Evolutionary conservation across 2,113 vertebrate species (phyloP).

Genomic region (Prietella phreatophila): DNA sequence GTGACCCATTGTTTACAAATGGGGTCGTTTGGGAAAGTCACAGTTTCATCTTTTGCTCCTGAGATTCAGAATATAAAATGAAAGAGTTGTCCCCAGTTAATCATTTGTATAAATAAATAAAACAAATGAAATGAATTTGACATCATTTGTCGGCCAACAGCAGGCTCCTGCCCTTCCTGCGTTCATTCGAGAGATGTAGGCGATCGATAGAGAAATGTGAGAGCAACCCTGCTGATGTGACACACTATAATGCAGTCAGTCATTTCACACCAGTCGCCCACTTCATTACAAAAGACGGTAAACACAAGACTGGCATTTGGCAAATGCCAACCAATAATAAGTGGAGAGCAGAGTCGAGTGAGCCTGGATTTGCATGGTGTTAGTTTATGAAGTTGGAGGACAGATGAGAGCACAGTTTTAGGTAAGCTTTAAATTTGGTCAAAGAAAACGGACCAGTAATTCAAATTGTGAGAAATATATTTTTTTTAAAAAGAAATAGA

Average conservation of each 20-base stretch:
- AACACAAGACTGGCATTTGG: conserved; percentile 31
- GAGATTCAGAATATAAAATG: background rate
- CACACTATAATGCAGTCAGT: conserved; percentile 18
- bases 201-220: conserved; percentile 9
- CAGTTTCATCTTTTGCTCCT: background rate
- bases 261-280: conserved; percentile 34
- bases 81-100: background rate
- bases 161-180: conserved; percentile 50
- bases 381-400: conserved; percentile 14
- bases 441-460: background rate
- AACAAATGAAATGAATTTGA: background rate
- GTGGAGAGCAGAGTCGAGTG: background rate
- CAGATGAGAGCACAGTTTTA: background rate
- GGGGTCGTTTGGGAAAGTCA: background rate
- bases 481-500: background rate
- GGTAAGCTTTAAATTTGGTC: background rate
- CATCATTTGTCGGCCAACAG: background rate
- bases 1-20: background rate
- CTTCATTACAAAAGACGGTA: conserved; percentile 31
- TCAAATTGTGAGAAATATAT: background rate
- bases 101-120: background rate
- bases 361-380: conserved; percentile 15
- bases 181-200: conserved; percentile 11
- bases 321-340: conserved; percentile 40
- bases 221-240: background rate